phyloP scores from a whole-genome alignment of 2,888 invertebrate genomes.

The Orthosia gothica region DNA sequence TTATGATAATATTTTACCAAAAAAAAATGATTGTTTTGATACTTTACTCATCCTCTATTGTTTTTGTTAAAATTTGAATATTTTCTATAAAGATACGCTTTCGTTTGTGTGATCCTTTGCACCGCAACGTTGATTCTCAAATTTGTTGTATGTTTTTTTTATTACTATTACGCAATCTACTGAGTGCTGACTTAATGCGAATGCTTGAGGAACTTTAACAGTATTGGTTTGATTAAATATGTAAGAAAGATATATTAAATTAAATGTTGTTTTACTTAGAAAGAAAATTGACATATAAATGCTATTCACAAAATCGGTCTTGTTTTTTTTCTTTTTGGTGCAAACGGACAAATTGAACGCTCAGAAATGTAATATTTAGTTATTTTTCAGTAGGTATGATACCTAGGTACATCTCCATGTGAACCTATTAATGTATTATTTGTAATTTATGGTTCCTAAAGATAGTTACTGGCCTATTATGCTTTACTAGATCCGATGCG shows the following conservation, averaged over 20 bases:
- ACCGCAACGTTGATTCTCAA: neutral
- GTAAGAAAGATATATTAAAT: neutral
- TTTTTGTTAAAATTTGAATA: neutral
- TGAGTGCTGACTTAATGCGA: neutral
- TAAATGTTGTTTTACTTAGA: neutral
- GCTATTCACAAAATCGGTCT: neutral
- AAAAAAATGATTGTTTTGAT: constrained; percentile 13
- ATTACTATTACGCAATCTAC: neutral
- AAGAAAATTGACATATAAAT: neutral
- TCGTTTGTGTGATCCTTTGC: neutral
- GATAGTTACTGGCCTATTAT: constrained; percentile 70
- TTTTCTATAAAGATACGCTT: neutral
- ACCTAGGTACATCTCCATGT: constrained; percentile 19
- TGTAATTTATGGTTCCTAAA: constrained; percentile 70
- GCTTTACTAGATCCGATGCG: constrained; percentile 58
- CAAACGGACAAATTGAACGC: constrained; percentile 17
- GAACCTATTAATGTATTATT: constrained; percentile 55
- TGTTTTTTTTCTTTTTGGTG: constrained; percentile 10
- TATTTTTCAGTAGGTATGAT: constrained; percentile 11
- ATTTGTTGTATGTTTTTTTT: too few species aligned
- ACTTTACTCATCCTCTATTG: neutral
- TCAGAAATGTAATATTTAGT: constrained; percentile 3
- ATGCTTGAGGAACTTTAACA: neutral
- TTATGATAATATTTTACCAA: constrained; percentile 1
- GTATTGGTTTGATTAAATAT: neutral